Evolutionary conservation across 2,888 invertebrate genomes (phyloP).

Genomic region (Temnothorax ravouxi): DNA sequence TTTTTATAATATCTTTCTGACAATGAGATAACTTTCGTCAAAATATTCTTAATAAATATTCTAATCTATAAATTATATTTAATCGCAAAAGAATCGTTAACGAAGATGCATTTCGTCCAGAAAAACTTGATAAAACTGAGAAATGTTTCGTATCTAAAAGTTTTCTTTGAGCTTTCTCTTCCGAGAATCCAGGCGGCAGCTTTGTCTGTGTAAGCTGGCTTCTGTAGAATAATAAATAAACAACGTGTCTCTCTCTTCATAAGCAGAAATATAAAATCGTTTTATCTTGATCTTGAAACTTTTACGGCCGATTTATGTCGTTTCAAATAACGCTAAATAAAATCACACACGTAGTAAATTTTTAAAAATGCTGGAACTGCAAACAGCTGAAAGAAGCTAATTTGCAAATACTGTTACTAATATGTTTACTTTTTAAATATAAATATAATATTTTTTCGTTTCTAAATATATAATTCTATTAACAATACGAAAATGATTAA

Average conservation of each 20-base stretch:
- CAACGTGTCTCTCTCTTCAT: slow-evolving; percentile 11
- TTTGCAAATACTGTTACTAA: background rate
- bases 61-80: background rate
- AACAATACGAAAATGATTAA: background rate
- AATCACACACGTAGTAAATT: slow-evolving; percentile 7
- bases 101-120: background rate
- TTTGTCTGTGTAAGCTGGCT: slow-evolving; percentile 27
- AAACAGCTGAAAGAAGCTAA: background rate
- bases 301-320: slow-evolving; percentile 22
- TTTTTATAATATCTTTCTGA: background rate
- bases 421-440: background rate
- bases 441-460: background rate
- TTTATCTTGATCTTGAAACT: slow-evolving; percentile 38
- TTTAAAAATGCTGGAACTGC: background rate
- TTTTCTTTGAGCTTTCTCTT: slow-evolving; percentile 35
- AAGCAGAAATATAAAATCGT: slow-evolving; percentile 34
- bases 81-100: background rate
- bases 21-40: background rate
- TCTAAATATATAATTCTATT: background rate
- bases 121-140: slow-evolving; percentile 31
- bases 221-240: slow-evolving; percentile 44
- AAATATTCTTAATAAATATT: background rate
- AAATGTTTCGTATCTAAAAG: slow-evolving; percentile 16
- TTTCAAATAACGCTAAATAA: slow-evolving; percentile 31
- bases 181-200: slow-evolving; percentile 29